Percentiles rank a stretch among this genome's conserved stretches.
Evolutionary conservation across 2,888 invertebrate species (phyloP).

Genomic region (Neoascia interrupta): DNA sequence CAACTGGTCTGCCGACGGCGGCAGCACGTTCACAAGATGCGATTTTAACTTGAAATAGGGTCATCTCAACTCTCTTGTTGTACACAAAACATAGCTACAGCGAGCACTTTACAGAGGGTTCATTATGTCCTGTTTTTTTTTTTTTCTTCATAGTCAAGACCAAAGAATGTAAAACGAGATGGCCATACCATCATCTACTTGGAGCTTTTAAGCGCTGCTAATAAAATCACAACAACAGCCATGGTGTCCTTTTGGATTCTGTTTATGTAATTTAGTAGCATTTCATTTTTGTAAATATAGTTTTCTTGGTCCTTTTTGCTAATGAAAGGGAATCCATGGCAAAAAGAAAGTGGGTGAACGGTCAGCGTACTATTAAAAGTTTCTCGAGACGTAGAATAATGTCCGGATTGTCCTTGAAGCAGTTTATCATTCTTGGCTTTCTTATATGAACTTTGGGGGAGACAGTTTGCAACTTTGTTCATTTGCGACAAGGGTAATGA

Average conservation of each 20-base stretch:
- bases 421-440: constrained; percentile 17
- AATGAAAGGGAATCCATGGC: constrained; percentile 38
- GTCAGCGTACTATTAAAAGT: constrained; percentile 34
- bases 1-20: background rate
- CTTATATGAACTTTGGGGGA: background rate
- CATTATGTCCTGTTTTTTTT: constrained; percentile 29
- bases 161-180: constrained; percentile 31
- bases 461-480: no score
- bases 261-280: constrained; percentile 15
- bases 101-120: constrained; percentile 25
- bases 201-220: constrained; percentile 39
- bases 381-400: background rate
- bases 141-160: no score
- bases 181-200: constrained; percentile 25
- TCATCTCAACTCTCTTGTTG: constrained; percentile 41
- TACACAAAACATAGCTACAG: constrained; percentile 1
- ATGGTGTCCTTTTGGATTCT: constrained; percentile 38
- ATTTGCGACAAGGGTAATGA: no score
- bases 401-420: constrained; percentile 7
- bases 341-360: constrained; percentile 8
- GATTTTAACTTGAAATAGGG: constrained; percentile 36
- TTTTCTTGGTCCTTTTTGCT: background rate
- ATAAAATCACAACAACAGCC: constrained; percentile 39
- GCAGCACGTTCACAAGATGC: constrained; percentile 14
- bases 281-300: constrained; percentile 3